Evolutionary conservation across 2,113 vertebrate genomes (phyloP).

Genomic region (Ceuthmochares aereus): DNA sequence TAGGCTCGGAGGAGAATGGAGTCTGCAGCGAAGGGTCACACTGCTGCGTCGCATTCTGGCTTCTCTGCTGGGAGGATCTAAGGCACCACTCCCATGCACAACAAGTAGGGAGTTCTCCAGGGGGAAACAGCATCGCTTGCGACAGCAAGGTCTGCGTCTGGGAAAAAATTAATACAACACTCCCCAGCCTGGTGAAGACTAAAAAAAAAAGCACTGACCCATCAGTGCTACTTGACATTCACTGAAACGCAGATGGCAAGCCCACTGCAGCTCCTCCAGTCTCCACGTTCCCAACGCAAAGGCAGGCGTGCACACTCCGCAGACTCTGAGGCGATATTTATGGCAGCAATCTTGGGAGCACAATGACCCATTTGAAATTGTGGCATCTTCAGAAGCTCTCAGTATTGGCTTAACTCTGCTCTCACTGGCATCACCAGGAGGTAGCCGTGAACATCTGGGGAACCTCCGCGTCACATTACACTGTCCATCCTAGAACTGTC

Average conservation of each 20-base stretch:
- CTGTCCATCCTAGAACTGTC: background rate
- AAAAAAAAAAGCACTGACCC: background rate
- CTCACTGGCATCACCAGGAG: constrained; percentile 33
- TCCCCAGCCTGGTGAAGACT: background rate
- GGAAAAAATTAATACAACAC: background rate
- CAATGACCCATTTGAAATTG: background rate
- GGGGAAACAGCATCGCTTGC: background rate
- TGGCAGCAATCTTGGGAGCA: constrained; percentile 6
- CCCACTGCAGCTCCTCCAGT: background rate
- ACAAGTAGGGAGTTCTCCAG: background rate
- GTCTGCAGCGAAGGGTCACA: background rate
- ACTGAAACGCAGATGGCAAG: background rate
- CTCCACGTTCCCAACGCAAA: background rate
- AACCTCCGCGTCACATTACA: background rate
- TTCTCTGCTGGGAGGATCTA: background rate
- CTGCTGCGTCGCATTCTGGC: background rate
- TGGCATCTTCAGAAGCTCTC: background rate
- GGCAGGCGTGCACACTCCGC: background rate
- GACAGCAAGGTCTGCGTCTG: constrained; percentile 15
- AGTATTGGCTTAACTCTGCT: constrained; percentile 27
- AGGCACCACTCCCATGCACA: background rate
- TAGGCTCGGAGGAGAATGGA: background rate
- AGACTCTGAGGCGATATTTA: background rate
- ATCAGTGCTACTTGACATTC: background rate
- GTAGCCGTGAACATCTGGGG: background rate